These are phyloP conservation scores for Microchrysa polita DNA, from an alignment of 2,888 invertebrate species.

Conservation along the genomic window DNA sequence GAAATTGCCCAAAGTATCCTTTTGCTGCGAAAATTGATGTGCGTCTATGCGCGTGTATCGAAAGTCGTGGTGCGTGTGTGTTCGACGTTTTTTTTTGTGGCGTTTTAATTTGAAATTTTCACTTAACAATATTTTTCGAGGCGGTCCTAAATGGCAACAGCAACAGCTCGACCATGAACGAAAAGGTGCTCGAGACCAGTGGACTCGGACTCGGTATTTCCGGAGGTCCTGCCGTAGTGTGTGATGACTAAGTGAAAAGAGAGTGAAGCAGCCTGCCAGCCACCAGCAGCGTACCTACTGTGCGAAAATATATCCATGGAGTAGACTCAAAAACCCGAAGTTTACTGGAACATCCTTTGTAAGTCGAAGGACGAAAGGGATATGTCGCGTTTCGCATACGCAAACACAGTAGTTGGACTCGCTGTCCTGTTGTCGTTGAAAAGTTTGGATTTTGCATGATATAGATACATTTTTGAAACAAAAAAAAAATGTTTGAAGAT, in stretches of 20 bases:
- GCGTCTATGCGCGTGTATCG: constrained; percentile 28
- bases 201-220: constrained; percentile 23
- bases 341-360: background rate
- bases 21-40: constrained; percentile 21
- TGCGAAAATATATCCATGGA: too few species aligned
- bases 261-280: too few species aligned
- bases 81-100: background rate
- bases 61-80: background rate
- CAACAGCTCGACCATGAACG: constrained; percentile 15
- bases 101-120: constrained; percentile 20
- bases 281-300: too few species aligned
- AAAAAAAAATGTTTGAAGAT: constrained; percentile 9
- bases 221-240: background rate
- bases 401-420: constrained; percentile 8
- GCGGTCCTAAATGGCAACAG: background rate
- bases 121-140: constrained; percentile 10
- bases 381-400: constrained; percentile 24
- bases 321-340: background rate
- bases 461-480: constrained; percentile 3
- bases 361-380: constrained; percentile 19
- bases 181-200: constrained; percentile 37
- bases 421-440: background rate
- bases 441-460: background rate
- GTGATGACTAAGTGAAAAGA: background rate
- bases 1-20: constrained; percentile 13